Percentiles rank a stretch among this genome's conserved stretches.
Evolutionary conservation across 2,113 vertebrate genomes (phyloP).

Genomic region (Engystomops pustulosus): DNA sequence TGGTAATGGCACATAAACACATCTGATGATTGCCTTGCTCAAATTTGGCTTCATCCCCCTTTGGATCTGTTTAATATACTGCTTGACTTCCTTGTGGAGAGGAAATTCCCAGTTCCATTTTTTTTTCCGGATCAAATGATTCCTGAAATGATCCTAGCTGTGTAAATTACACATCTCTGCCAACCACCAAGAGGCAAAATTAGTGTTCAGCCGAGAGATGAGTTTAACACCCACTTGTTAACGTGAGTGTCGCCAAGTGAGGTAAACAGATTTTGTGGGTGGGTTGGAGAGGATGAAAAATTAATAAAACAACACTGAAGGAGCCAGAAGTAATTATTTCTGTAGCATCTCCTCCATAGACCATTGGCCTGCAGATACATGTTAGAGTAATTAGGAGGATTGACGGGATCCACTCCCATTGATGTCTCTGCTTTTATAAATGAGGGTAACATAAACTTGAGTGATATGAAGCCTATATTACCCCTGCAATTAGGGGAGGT

Average conservation of each 20-base stretch:
- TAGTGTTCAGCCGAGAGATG: slow-evolving; percentile 2
- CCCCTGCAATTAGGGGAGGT: no score
- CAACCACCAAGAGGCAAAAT: slow-evolving; percentile 38
- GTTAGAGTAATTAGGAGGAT: slow-evolving; percentile 7
- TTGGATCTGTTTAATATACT: slow-evolving; percentile 4
- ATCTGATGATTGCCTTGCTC: background rate
- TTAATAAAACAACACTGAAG: background rate
- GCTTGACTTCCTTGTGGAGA: slow-evolving; percentile 3
- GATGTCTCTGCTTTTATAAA: background rate
- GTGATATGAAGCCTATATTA: no score
- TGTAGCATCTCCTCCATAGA: background rate
- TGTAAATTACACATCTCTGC: slow-evolving; percentile 14
- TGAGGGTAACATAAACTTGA: slow-evolving; percentile 9
- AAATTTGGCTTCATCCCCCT: slow-evolving; percentile 7
- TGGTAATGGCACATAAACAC: slow-evolving; percentile 26
- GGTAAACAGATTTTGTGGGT: background rate
- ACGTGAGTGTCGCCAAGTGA: background rate
- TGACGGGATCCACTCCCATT: background rate
- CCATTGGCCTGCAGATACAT: slow-evolving; percentile 13
- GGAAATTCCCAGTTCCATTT: slow-evolving; percentile 36
- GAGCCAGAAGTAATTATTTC: slow-evolving; percentile 34
- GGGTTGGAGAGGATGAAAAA: slow-evolving; percentile 13
- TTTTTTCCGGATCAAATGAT: slow-evolving; percentile 24
- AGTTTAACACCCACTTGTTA: slow-evolving; percentile 3
- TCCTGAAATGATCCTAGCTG: slow-evolving; percentile 38